phyloP scores from a whole-genome alignment of 2,113 vertebrate species.

The Azemiops feae region DNA sequence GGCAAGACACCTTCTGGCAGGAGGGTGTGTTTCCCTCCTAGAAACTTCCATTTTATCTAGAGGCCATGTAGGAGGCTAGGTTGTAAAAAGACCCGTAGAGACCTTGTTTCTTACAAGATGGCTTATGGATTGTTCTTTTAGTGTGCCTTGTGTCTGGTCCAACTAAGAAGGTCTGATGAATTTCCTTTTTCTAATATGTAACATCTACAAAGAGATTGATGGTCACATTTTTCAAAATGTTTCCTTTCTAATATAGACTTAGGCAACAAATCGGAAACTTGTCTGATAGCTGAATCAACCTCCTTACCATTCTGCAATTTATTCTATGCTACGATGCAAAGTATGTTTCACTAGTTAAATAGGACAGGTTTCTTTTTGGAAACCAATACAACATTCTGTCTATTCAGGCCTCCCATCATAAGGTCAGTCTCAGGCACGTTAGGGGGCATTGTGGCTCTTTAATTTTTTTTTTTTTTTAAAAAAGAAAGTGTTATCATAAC shows the following conservation, averaged over 20 bases:
- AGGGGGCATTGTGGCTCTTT: not conserved
- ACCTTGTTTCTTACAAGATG: not conserved
- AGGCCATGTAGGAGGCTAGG: not conserved
- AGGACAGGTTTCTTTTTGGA: not conserved
- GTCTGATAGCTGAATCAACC: not conserved
- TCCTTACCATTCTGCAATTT: not conserved
- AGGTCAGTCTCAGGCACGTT: not conserved
- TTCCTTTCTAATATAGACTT: not conserved
- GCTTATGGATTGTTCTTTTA: not conserved
- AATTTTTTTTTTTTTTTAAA: not conserved
- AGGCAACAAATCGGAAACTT: not conserved
- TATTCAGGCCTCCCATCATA: not conserved
- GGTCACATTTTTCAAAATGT: not conserved
- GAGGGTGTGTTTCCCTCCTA: not conserved
- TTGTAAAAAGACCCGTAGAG: not conserved
- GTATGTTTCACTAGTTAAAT: not conserved
- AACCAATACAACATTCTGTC: not conserved
- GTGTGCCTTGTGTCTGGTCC: not conserved
- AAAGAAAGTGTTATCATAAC: not conserved
- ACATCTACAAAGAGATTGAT: not conserved
- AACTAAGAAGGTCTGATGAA: not conserved
- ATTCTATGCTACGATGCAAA: not conserved
- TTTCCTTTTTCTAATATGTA: not conserved
- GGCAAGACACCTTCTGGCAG: not conserved
- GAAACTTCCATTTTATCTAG: not conserved